phyloP scores from a whole-genome alignment of 2,113 vertebrate genomes.

The Phalacrocorax brasilianus region DNA sequence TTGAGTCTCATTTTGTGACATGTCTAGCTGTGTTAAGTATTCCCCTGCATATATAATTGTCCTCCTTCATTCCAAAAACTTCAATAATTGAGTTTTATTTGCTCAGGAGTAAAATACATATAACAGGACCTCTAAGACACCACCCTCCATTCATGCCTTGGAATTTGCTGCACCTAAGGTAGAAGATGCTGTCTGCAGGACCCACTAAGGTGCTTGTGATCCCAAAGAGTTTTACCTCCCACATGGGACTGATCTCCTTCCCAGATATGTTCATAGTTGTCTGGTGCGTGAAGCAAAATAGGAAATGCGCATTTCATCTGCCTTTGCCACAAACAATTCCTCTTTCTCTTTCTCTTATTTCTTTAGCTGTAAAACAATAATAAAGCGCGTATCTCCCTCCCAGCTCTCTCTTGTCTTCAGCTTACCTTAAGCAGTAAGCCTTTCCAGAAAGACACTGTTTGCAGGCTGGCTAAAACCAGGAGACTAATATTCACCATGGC shows the following conservation, averaged over 20 bases:
- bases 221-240: neutral
- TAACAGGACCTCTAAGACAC: neutral
- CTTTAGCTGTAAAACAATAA: neutral
- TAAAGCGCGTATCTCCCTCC: fast-evolving
- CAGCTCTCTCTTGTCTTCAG: neutral
- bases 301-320: neutral
- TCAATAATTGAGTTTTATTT: slow-evolving; percentile 6
- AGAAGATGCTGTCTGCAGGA: neutral
- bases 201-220: neutral
- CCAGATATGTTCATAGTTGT: neutral
- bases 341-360: neutral
- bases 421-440: neutral
- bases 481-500: neutral
- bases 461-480: neutral
- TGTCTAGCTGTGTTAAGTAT: slow-evolving; percentile 30
- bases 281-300: neutral
- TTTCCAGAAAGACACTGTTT: neutral
- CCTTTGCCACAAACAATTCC: neutral
- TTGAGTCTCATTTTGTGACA: slow-evolving; percentile 32
- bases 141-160: neutral
- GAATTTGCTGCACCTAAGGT: neutral
- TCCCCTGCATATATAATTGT: slow-evolving; percentile 28
- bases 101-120: neutral
- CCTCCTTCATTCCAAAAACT: neutral
- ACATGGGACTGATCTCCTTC: neutral